Percentiles rank a stretch among this genome's conserved stretches.
Conservation (phyloP, 2,113 vertebrate species). For the Neomonachus schauinslandi region DNA sequence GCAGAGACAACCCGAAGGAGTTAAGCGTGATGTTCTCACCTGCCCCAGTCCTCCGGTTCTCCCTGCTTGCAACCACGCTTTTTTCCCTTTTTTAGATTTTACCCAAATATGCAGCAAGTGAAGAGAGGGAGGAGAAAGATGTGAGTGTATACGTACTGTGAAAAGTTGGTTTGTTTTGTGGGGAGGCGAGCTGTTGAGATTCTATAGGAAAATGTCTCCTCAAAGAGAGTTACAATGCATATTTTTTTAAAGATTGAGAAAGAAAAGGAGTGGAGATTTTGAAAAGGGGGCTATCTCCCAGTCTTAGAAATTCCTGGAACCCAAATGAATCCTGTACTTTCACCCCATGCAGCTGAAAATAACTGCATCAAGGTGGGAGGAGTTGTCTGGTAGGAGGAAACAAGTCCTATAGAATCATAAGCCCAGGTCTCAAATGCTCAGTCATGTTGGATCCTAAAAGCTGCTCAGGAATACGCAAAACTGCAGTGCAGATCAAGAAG, state of each 20-base stretch:
- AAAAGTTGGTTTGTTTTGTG: not conserved
- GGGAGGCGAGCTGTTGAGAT: not conserved
- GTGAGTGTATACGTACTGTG: not conserved
- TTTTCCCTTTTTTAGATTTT: not conserved
- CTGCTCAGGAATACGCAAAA: not conserved
- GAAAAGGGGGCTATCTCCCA: not conserved
- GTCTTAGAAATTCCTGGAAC: slow-evolving; percentile 8
- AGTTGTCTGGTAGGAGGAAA: not conserved
- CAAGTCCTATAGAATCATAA: not conserved
- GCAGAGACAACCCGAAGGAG: not conserved
- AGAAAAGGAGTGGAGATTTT: not conserved
- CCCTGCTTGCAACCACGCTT: not conserved
- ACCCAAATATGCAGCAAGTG: not conserved
- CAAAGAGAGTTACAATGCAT: not conserved
- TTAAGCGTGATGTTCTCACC: not conserved
- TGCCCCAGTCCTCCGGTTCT: not conserved
- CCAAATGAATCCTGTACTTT: slow-evolving; percentile 26
- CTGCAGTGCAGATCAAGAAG: not conserved
- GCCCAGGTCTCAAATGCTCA: not conserved
- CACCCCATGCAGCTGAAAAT: not conserved
- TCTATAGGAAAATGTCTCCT: not conserved
- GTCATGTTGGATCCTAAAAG: not conserved
- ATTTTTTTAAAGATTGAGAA: slow-evolving; percentile 35
- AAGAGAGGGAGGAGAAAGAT: not conserved
- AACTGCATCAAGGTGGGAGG: not conserved